Percentiles rank a stretch among this genome's conserved stretches.
These are phyloP conservation scores for Hippocampus abdominalis DNA, from an alignment of 2,113 vertebrate species.

Conservation along the genomic window DNA sequence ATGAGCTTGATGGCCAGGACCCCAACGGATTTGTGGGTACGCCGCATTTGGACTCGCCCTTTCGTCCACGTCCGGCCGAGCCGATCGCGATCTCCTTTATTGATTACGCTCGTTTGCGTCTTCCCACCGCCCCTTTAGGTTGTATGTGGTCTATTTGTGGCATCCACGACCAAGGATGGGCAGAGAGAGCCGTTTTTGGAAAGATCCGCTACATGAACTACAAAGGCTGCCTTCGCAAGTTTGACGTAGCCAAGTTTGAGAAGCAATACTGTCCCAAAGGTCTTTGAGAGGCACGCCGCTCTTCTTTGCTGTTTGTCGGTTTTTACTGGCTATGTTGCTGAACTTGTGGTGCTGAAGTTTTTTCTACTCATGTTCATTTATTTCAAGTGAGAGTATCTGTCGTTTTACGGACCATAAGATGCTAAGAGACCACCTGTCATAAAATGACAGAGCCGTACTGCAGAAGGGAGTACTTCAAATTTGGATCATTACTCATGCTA, in stretches of 20 bases:
- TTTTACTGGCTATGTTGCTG: not conserved
- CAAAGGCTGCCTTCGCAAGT: slow-evolving; percentile 85
- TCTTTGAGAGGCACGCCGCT: slow-evolving; percentile 19
- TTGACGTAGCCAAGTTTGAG: slow-evolving; percentile 79
- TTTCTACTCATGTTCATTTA: not conserved
- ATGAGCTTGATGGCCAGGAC: slow-evolving; percentile 78
- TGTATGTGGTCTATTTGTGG: slow-evolving; percentile 91
- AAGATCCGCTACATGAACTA: slow-evolving; percentile 94
- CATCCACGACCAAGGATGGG: slow-evolving; percentile 86
- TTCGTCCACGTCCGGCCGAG: not conserved
- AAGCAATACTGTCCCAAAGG: slow-evolving; percentile 63
- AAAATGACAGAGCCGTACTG: no score
- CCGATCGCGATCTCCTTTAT: not conserved
- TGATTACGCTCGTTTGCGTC: not conserved
- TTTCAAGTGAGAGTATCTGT: not conserved
- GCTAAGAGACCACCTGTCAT: no score
- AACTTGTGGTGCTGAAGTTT: not conserved
- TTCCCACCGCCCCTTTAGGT: slow-evolving; percentile 58
- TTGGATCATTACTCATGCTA: not conserved
- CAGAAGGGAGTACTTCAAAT: no score
- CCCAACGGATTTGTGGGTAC: slow-evolving; percentile 81
- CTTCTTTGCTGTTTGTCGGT: not conserved
- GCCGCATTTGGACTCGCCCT: not conserved
- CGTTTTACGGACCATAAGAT: no score
- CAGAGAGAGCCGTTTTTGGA: slow-evolving; percentile 78